Base-by-base conservation (phyloP, 1,140 invertebrate species). In the Pseudobourletiella spinata region DNA sequence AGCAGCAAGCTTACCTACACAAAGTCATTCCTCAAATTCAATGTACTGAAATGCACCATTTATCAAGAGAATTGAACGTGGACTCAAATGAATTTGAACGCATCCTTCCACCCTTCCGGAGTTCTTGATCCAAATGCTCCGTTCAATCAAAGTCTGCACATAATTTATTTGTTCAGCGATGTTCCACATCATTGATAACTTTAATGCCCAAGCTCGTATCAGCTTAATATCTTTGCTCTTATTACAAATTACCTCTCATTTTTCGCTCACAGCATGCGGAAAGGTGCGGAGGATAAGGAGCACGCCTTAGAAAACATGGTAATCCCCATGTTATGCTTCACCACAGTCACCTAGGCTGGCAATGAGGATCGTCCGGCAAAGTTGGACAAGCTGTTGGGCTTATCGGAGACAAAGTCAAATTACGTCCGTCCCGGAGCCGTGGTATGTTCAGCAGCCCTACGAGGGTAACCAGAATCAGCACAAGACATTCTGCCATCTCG, bases 81-180 rank as follows among this genome's bases (percentile, higher is more conserved):
- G 83, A 82, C 68, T 78, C 95, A 22, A 74, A 79, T 42, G 91
- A 94, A 64, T 84, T 96, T 63, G 88, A 95, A 73, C 77, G 73
- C 54, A 83, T 95, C 56, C 76, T 97, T n/a, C 87, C 91, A 72
- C 93, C 93, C 55, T 78, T 83, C 77, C 76, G 90, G 87, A 80
- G 84, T 88, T 61, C 84, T 86, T 70, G 81, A 85, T 72, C 81
- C 82, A 61, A 86, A 85, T 65, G 84, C 85, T 54, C 81, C 83
- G 63, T 96, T 96, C 81, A 84, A 84, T 68, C 85, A 91, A 75
- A 91, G 94, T 78, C 83, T 98, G 56, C 93, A 98, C 79, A 85
- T 97, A 73, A 95, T 98, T 75, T 98, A 98, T 79, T 82, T 98
- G 71, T 89, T 98, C 66, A 98, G 98, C 80, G 95, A 98, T 82